Evolutionary conservation across 2,888 invertebrate species (phyloP).

Genomic region (Pherbina coryleti): DNA sequence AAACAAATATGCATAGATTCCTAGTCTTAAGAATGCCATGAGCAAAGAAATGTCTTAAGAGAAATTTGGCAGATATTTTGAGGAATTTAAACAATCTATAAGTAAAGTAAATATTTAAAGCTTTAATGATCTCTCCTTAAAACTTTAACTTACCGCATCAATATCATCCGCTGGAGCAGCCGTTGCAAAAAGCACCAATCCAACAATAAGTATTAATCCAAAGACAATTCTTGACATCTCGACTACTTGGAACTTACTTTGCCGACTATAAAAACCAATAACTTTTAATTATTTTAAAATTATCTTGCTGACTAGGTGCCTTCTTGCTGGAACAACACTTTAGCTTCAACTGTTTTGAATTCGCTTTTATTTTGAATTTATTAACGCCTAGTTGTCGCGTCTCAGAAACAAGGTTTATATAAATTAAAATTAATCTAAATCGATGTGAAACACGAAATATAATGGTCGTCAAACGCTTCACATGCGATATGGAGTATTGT

Average conservation of each 20-base stretch:
- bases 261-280: not conserved
- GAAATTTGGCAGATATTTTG: not conserved
- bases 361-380: not conserved
- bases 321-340: not conserved
- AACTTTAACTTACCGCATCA: not conserved
- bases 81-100: too few species aligned
- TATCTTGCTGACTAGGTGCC: not conserved
- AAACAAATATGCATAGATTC: too few species aligned
- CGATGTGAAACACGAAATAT: not conserved
- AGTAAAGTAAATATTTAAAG: not conserved
- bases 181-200: not conserved
- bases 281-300: not conserved
- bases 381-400: not conserved
- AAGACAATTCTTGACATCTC: not conserved
- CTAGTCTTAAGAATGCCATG: too few species aligned
- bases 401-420: not conserved
- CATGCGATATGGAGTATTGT: not conserved
- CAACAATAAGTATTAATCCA: not conserved
- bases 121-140: too few species aligned
- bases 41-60: not conserved
- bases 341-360: slow-evolving; percentile 1
- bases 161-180: not conserved
- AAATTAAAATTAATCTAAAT: not conserved
- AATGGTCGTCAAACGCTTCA: not conserved
- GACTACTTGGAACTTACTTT: not conserved